Percentiles rank a stretch among this genome's conserved stretches.
These are phyloP conservation scores for Phataginus tetradactyla DNA, from an alignment of 2,797 vertebrate genomes.

Conservation along the genomic window DNA sequence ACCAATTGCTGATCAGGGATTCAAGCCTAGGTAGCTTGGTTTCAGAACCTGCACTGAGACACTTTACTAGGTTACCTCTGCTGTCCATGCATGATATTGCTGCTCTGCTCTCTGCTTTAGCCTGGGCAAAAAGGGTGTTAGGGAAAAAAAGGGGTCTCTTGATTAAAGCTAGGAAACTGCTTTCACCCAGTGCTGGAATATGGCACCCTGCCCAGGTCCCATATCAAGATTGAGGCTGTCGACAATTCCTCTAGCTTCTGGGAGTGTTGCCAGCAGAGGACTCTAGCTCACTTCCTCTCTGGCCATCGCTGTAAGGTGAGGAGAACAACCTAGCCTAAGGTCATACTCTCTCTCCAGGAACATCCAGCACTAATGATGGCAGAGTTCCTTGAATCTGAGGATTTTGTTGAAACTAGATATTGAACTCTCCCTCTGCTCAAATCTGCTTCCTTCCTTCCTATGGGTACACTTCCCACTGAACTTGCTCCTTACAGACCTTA, in stretches of 20 bases:
- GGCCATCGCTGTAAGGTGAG: not conserved
- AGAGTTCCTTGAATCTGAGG: not conserved
- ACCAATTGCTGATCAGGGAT: not conserved
- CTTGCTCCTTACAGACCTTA: not conserved
- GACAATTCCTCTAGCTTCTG: not conserved
- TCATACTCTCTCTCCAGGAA: not conserved
- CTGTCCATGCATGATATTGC: rapidly evolving
- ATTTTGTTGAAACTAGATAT: not conserved
- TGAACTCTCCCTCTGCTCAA: not conserved
- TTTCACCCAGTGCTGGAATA: not conserved
- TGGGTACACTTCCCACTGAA: not conserved
- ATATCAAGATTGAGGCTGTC: not conserved
- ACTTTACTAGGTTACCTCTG: not conserved
- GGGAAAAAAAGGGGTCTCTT: not conserved
- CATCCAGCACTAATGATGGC: not conserved
- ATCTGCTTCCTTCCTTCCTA: not conserved
- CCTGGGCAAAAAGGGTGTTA: not conserved
- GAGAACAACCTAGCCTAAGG: not conserved
- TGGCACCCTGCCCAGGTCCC: rapidly evolving
- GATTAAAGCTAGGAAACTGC: not conserved
- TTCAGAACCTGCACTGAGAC: not conserved
- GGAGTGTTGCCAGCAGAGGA: not conserved
- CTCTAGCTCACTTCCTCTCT: not conserved
- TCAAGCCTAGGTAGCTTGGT: too few species aligned
- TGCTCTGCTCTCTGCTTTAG: not conserved